Evolutionary conservation across 2,888 invertebrate genomes (phyloP).

Genomic region (Brachynemurus nebulosus): DNA sequence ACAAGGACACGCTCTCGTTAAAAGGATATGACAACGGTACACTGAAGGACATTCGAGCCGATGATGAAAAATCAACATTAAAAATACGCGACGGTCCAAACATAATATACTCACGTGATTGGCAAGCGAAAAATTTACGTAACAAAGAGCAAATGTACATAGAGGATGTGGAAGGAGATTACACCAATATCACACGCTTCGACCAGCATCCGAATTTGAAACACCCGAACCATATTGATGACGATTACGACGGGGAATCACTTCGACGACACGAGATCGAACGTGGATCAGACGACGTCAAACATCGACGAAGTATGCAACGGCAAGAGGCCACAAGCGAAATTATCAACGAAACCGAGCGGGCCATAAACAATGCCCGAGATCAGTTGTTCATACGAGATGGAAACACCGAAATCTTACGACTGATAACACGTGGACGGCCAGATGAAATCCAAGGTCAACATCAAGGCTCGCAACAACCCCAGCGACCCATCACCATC

Average conservation of each 20-base stretch:
- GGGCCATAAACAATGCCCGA: conserved; percentile 29
- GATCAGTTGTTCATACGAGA: conserved; percentile 70
- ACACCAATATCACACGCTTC: conserved; percentile 37
- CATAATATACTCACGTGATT: conserved; percentile 41
- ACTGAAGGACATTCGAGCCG: conserved; percentile 6
- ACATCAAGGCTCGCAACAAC: conserved; percentile 39
- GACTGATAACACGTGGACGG: conserved; percentile 57
- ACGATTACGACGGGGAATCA: conserved; percentile 55
- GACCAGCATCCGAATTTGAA: conserved; percentile 31
- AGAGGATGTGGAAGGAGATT: conserved; percentile 44
- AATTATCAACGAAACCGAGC: not conserved
- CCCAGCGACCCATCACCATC: conserved; percentile 38
- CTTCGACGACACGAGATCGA: conserved; percentile 64
- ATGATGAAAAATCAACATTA: conserved; percentile 12
- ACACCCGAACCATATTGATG: conserved; percentile 26
- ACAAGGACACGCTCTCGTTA: conserved; percentile 35
- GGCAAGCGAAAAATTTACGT: conserved; percentile 27
- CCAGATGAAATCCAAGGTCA: conserved; percentile 35
- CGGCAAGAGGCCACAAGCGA: conserved; percentile 24
- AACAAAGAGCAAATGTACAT: conserved; percentile 40
- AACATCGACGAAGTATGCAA: conserved; percentile 28
- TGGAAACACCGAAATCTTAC: conserved; percentile 71
- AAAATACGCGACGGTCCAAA: conserved; percentile 37
- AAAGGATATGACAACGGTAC: conserved; percentile 11
- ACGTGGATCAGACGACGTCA: conserved; percentile 51